These are phyloP conservation scores for Lagodon rhomboides DNA, from an alignment of 2,797 vertebrate genomes.

Conservation along the genomic window DNA sequence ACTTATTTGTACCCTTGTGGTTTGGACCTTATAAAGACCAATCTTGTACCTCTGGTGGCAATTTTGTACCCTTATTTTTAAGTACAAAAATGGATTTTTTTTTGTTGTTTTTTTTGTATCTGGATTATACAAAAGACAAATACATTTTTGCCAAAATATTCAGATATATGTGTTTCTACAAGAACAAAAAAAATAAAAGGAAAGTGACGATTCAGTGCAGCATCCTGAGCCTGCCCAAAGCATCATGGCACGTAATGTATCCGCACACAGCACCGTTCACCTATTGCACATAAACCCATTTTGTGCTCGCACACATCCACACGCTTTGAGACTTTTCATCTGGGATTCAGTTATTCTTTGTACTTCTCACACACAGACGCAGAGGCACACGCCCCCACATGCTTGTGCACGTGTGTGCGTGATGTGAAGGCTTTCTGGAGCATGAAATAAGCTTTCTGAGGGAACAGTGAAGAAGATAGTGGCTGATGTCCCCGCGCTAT, in stretches of 20 bases:
- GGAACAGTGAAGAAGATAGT: slow-evolving; percentile 66
- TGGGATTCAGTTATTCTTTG: slow-evolving; percentile 20
- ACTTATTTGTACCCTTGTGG: no score
- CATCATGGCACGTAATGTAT: background rate
- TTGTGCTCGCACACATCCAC: slow-evolving; percentile 5
- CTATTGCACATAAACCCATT: background rate
- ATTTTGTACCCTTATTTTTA: no score
- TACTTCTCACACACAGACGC: slow-evolving; percentile 25
- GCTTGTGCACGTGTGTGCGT: slow-evolving; percentile 12
- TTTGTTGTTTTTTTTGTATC: no score
- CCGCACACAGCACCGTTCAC: background rate
- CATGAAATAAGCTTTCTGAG: slow-evolving; percentile 85
- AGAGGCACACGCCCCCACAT: slow-evolving; percentile 19
- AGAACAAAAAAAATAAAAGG: no score
- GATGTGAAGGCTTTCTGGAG: slow-evolving; percentile 70
- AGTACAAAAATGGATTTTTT: no score
- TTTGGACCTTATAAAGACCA: no score
- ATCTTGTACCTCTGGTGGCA: no score
- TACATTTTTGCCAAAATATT: no score
- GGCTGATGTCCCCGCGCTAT: slow-evolving; percentile 73
- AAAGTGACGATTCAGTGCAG: background rate
- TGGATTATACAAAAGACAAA: no score
- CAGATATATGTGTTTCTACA: no score
- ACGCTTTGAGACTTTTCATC: slow-evolving; percentile 29
- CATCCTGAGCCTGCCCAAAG: background rate